Evolutionary conservation across 2,113 vertebrate species (phyloP).

Genomic region (Apodemus speciosus): DNA sequence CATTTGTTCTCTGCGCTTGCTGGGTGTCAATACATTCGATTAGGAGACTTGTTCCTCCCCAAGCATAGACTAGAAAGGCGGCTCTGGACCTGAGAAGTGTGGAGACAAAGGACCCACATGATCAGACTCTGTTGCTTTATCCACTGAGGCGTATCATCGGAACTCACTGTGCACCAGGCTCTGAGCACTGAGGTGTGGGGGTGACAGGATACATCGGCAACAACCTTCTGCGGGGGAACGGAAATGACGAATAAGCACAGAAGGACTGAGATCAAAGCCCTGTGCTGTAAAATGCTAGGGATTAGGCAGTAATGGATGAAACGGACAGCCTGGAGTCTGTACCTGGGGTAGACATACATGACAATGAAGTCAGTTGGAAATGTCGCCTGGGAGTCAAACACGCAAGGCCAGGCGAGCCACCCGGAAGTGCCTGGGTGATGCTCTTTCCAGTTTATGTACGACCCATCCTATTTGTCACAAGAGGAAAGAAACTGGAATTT

Average conservation of each 20-base stretch:
- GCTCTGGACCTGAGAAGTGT: neutral
- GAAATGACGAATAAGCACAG: neutral
- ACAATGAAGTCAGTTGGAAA: neutral
- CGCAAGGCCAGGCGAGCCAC: neutral
- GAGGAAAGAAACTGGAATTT: neutral
- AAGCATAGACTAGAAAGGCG: neutral
- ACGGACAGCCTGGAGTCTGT: neutral
- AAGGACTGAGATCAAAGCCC: neutral
- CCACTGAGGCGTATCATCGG: fast-evolving
- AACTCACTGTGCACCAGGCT: neutral
- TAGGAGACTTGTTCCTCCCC: neutral
- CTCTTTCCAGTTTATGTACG: neutral
- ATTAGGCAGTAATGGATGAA: neutral
- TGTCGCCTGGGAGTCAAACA: neutral
- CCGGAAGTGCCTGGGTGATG: neutral
- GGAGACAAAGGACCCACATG: neutral
- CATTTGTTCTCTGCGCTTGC: neutral
- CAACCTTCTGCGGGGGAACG: neutral
- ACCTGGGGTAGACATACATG: fast-evolving
- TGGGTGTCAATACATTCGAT: neutral
- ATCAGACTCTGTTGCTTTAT: neutral
- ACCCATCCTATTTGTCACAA: neutral
- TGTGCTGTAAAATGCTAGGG: fast-evolving
- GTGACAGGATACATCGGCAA: fast-evolving
- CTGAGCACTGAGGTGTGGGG: neutral